Base-by-base conservation (phyloP, 2,797 vertebrate species). In the Cossypha polioptera region DNA sequence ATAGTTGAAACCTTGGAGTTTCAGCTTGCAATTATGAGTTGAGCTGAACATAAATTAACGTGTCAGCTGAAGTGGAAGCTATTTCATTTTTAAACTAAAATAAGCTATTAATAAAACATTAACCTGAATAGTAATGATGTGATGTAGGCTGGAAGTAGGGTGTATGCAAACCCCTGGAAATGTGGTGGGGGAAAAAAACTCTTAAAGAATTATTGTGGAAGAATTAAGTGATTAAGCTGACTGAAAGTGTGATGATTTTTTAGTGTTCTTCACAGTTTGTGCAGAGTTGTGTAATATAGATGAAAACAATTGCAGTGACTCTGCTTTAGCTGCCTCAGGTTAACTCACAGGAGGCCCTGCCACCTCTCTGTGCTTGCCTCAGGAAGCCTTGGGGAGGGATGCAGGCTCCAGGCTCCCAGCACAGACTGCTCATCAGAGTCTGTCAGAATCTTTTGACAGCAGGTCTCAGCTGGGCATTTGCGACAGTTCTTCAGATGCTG, bases 21-120 rank as follows among this genome's bases (percentile, higher is more conserved):
- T 93, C 74, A 89, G 18, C n/a, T 55, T 43, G 25, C 69, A 88
- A 72, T 25, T 62, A n/a, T 5, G 24, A 76, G 26, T 9, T 82
- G 55, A 89, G 16, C 10, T 31, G 38, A 81, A 16, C 43, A 73
- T 65, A 87, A 83, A 76, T 59, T 48, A 68, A 16, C n/a, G 16
- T 38, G 48, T 93, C 69, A 76, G 24, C 11, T 76, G 74, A 89
- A 59, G 61, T 7, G 5, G 16, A 78, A 75, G 71, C 5, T 16
- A 57, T 54, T 88, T 69, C 0, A 66, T 71, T 88, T 93, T 88
- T 50, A 93, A 73, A 87, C 85, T 79, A 83, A 90, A 86, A 69
- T 20, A 93, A 55, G 48, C 24, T 81, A 85, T 82, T 85, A 82
- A 87, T 69, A 91, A 79, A 90, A 55, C 67, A 82, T 55, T 78